Conservation (phyloP, 2,797 vertebrate species). For the Ptychobarbus kaznakovi region DNA sequence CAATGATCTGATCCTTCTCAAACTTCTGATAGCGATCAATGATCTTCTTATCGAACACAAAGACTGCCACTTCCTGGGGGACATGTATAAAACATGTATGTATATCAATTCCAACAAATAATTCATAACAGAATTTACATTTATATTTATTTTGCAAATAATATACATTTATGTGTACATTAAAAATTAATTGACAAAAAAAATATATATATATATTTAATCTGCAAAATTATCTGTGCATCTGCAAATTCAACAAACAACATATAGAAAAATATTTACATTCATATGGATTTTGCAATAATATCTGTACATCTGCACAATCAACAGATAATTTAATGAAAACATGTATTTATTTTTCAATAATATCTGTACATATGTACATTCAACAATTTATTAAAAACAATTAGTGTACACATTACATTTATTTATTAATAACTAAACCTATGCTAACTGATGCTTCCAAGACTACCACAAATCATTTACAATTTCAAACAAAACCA, state of each 20-base stretch:
- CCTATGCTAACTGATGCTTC: background rate
- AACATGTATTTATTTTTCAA: background rate
- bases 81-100: too few species aligned
- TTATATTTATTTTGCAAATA: background rate
- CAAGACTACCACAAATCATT: background rate
- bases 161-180: background rate
- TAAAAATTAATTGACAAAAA: background rate
- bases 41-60: conserved; percentile 98
- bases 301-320: background rate
- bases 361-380: too few species aligned
- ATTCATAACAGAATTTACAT: too few species aligned
- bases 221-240: background rate
- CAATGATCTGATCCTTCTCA: conserved; percentile 97
- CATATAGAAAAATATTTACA: background rate
- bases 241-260: background rate
- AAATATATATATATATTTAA: background rate
- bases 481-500: background rate
- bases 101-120: too few species aligned
- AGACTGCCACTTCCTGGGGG: conserved; percentile 96
- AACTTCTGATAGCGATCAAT: conserved; percentile 96
- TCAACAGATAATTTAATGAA: background rate
- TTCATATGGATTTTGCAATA: background rate
- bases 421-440: background rate
- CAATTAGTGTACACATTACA: background rate
- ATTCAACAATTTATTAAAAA: too few species aligned